Evolutionary conservation across 2,888 invertebrate species (phyloP), one percentile per base, ranked within the genome.

Genomic region (Diplazon laetatorius): DNA sequence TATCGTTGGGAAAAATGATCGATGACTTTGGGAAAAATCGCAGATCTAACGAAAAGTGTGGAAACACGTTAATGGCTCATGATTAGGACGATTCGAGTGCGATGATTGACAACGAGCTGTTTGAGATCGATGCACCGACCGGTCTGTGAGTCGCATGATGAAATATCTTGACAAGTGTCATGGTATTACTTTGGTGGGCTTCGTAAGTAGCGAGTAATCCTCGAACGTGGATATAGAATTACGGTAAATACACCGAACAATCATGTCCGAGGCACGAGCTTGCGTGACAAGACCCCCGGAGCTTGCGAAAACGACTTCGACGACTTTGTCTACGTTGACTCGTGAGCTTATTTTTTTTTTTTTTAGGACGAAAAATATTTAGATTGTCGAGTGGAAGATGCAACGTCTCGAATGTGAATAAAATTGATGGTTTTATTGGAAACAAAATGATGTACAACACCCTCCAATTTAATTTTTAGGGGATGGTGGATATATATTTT

Each of bases 161-260:
- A 55, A 55, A 55, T 55, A 55, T 25, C 35, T 30, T 30, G 30
- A 55, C 55, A 30, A 1, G 30, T 14, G 16, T 14, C 30, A 55
- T 35, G 30, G 55, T 55, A n/a, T n/a, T n/a, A n/a, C n/a, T 30
- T 55, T 55, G 55, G 16, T 3, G 16, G 55, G 55, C 35, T 55
- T 55, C 55, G 14, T 55, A 55, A 55, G 55, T 55, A 55, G 55
- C 30, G 8, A 6, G 55, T 55, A 55, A 55, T 55, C 55, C 35
- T 35, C 30, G 30, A 35, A 55, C 16, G 55, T 14, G 55, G 8
- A 35, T 30, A 55, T 35, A 16, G 55, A 55, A 55, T 55, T 55
- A 55, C 55, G 8, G 30, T 16, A 55, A 35, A 35, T 35, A 55
- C n/a, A n/a, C 55, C 30, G 55, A 14, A 30, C 55, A 55, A n/a